A percentile compares a stretch with the other conserved stretches of the same genome.
phyloP scores from a whole-genome alignment of 2,888 invertebrate species.

The Scotopteryx bipunctaria region DNA sequence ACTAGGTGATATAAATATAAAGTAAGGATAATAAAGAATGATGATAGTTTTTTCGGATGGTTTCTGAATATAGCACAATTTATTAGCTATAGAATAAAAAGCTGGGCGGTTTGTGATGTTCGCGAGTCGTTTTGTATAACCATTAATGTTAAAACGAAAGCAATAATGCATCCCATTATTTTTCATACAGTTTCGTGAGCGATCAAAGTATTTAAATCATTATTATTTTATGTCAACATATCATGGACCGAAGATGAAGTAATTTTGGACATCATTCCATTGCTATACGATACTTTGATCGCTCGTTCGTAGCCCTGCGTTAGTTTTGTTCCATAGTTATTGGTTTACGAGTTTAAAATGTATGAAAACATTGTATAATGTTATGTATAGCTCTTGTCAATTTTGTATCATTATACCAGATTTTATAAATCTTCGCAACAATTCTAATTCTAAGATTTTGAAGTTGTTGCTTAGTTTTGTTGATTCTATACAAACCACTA shows the following conservation, averaged over 20 bases:
- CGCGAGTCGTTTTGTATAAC: constrained; percentile 49
- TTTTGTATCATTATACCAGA: constrained; percentile 1
- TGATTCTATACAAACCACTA: constrained; percentile 17
- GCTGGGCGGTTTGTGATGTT: constrained; percentile 53
- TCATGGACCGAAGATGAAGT: constrained; percentile 51
- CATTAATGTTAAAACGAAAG: constrained; percentile 55
- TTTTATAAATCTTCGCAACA: constrained; percentile 11
- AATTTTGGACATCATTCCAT: constrained; percentile 36
- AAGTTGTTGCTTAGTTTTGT: constrained; percentile 10
- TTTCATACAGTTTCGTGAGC: constrained; percentile 43
- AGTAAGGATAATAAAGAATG: constrained; percentile 62
- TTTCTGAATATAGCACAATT: constrained; percentile 76
- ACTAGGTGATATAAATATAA: constrained; percentile 75
- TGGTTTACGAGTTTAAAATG: background rate
- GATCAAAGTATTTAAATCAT: constrained; percentile 40
- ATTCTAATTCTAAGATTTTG: background rate
- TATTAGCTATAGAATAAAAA: constrained; percentile 68
- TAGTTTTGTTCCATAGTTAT: constrained; percentile 71
- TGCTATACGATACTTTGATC: constrained; percentile 44
- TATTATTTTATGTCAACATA: constrained; percentile 53
- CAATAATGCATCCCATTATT: constrained; percentile 50
- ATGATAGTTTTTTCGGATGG: constrained; percentile 57
- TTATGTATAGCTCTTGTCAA: constrained; percentile 15
- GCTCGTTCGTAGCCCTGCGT: constrained; percentile 57
- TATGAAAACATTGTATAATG: background rate